Conservation (phyloP, 2,797 vertebrate genomes). For the Syngnathus rostellatus region DNA sequence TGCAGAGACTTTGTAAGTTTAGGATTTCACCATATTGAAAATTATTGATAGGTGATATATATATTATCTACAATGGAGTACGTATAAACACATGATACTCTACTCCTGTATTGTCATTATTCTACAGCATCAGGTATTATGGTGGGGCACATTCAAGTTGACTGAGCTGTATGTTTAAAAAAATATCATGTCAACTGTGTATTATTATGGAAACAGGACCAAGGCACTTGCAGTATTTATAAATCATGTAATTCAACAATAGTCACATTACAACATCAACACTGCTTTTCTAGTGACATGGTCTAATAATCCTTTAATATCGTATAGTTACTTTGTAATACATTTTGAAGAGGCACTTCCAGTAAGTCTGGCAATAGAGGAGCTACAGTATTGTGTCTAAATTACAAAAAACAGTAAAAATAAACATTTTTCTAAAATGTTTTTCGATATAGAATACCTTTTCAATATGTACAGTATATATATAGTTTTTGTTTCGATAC, state of each 20-base stretch:
- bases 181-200: neutral
- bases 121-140: neutral
- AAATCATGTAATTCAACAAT: slow-evolving; percentile 86
- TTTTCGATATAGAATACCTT: slow-evolving; percentile 65
- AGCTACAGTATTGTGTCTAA: slow-evolving; percentile 93
- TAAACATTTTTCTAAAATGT: slow-evolving; percentile 94
- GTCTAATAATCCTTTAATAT: slow-evolving; percentile 85
- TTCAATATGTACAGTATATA: slow-evolving; percentile 83
- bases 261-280: slow-evolving; percentile 91
- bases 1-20: too few relatives aligned
- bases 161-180: neutral
- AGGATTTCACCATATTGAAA: too few relatives aligned
- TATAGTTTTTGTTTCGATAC: slow-evolving; percentile 62
- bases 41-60: too few relatives aligned
- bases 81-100: neutral
- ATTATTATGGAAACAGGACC: slow-evolving; percentile 23
- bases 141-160: neutral
- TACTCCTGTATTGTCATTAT: neutral
- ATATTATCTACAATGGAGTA: too few relatives aligned
- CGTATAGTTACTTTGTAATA: slow-evolving; percentile 86
- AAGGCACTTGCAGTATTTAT: slow-evolving; percentile 72
- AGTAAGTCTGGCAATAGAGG: slow-evolving; percentile 90
- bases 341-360: slow-evolving; percentile 97
- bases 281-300: slow-evolving; percentile 86
- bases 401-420: slow-evolving; percentile 98